Conservation (phyloP, 2,113 vertebrate genomes). For the Ciconia boyciana region DNA sequence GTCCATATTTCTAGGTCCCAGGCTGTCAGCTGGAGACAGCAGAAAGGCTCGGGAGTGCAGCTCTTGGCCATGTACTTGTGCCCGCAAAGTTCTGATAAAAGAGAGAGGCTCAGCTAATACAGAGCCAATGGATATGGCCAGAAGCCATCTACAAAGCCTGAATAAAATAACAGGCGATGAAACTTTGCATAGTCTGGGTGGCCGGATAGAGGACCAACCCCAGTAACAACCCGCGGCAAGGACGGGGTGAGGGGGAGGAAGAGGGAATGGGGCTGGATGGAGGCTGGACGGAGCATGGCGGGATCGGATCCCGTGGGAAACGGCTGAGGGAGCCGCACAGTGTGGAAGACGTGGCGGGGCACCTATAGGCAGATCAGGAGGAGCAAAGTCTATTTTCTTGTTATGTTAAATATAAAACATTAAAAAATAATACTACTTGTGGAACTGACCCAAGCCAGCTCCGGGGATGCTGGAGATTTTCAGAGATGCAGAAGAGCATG, state of each 20-base stretch:
- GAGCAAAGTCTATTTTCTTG: background rate
- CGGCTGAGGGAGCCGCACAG: accelerated
- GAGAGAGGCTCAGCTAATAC: background rate
- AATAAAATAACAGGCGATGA: background rate
- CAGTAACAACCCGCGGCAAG: background rate
- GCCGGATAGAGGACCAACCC: background rate
- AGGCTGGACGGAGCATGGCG: accelerated
- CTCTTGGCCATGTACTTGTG: background rate
- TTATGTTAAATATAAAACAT: background rate
- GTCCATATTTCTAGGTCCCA: accelerated
- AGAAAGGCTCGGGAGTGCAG: background rate
- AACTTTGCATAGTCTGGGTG: slow-evolving; percentile 46
- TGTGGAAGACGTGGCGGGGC: background rate
- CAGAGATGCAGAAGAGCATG: background rate
- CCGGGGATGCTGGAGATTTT: background rate
- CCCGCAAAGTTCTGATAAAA: background rate
- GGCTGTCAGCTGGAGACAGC: background rate
- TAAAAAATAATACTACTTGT: background rate
- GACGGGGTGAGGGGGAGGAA: background rate
- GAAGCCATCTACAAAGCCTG: slow-evolving; percentile 38
- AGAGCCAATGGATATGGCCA: slow-evolving; percentile 23
- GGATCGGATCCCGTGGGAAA: accelerated
- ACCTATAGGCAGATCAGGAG: background rate
- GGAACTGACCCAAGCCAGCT: background rate
- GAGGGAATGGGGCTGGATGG: background rate